Evolutionary conservation across 35 echinoderm and acorn worm species (phyloP), one percentile per base, ranked within the genome.

Genomic region (Lytechinus pictus): DNA sequence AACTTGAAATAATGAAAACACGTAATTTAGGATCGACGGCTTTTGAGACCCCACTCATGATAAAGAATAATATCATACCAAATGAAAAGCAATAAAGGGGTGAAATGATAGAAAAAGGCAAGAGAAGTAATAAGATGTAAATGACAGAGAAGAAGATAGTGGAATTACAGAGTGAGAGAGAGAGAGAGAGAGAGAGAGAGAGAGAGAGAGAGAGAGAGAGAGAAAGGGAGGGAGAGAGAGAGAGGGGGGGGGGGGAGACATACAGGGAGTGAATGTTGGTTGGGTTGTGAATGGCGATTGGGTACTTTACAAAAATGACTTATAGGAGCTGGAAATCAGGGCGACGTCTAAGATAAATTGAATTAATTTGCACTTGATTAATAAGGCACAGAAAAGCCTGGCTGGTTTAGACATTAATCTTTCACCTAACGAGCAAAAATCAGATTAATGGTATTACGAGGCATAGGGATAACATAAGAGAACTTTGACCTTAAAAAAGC

Each of bases 351-450:
- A 79, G 66, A 79, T 79, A 79, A 79, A 79, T 79, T 79, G 19
- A 79, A 79, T 79, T 79, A 79, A 79, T 79, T 79, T 79, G n/a
- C 66, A 79, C 66, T 79, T 79, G 66, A 79, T 79, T 79, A 79
- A 79, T 6, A 79, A 79, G 66, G 66, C 66, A 79, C 66, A 79
- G 66, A 79, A 0, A n/a, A 79, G 19, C 12, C 8, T 79, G 19
- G 66, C 16, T 79, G 66, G 21, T 7, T 79, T 24, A 79, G 66
- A n/a, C 66, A 79, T 79, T 24, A 79, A 79, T 79, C 66, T 79
- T 79, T 79, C 66, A 79, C 66, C 66, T 79, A 79, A 79, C 66
- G 16, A 79, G 66, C 66, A 79, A 79, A 24, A 79, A 79, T 79
- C 66, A 79, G 14, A 79, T 79, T 79, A 79, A 79, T 79, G 66